A percentile compares a stretch with the other conserved stretches of the same genome.
Conservation (phyloP, 2,797 vertebrate species). For the Chanos chanos region DNA sequence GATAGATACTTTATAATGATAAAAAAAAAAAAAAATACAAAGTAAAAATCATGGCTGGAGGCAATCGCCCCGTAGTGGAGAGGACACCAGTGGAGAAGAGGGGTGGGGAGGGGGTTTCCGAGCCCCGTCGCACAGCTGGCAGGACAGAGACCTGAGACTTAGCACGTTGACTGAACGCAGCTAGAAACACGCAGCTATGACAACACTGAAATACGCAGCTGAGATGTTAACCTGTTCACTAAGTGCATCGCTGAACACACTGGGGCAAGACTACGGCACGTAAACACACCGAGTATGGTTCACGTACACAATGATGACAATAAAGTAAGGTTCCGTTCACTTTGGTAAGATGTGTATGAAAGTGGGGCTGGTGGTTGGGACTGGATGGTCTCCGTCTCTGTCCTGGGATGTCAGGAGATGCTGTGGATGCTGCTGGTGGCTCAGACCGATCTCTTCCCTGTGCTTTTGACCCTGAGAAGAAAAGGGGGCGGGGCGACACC, state of each 20-base stretch:
- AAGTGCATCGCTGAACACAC: neutral
- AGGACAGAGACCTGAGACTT: no score
- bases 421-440: no score
- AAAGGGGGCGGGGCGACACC: neutral
- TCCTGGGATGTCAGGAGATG: no score
- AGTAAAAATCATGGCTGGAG: neutral
- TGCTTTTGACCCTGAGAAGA: neutral
- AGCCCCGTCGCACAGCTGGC: no score
- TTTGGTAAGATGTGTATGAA: neutral
- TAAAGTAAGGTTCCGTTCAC: no score
- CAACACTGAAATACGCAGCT: no score
- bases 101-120: no score
- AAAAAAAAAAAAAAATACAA: neutral
- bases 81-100: no score
- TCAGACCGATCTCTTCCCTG: no score
- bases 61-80: neutral
- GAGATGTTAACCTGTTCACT: neutral
- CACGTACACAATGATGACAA: neutral
- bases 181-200: no score
- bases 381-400: no score
- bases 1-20: neutral
- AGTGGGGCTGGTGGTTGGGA: neutral
- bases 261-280: no score
- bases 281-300: neutral
- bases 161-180: neutral